Evolutionary conservation across 2,113 vertebrate species (phyloP), one percentile per base, ranked within the genome.

Genomic region (Miniopterus natalensis): DNA sequence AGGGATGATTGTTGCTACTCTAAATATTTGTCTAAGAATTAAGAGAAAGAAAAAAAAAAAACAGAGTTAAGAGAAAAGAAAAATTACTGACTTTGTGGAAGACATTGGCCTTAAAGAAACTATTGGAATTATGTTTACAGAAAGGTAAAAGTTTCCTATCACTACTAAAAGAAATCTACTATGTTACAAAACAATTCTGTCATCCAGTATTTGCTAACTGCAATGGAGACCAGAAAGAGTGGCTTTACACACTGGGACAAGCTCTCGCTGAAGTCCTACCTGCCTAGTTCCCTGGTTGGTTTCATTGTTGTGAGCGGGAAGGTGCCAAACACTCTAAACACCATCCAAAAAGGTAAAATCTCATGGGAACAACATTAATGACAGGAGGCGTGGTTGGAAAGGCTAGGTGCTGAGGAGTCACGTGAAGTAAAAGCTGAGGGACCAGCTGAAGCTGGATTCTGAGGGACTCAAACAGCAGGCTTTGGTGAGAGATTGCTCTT

Each of bases 1-100:
- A 9, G 12, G 11, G 23, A 61, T 61, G 71, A 59, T 91, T 91
- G n/a, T 71, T 83, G 90, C 6, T 70, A 68, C 47, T 80, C 10
- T 87, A 86, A 87, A 14, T 84, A 88, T 70, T 91, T 90, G 12
- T 53, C 3, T 95, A 79, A 87, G 1, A 84, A 89, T 49, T 55
- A 53, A 74, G 45, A 80, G 31, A 70, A 92, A 86, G 45, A 3
- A 88, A 45, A 57, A 36, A 1, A 36, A 20, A 66, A 84, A 36
- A 36, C 36, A 36, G 5, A 78, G 84, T 40, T 57, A 45, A 70
- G n/a, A 85, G n/a, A 68, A 88, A 94, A 36, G 4, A 92, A 77
- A 66, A 11, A 53, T 70, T 66, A 70, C 31, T 47, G 45, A 84
- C 23, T 97, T 57, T 6, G 3, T 88, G 29, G 36, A 70, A 88